Evolutionary conservation across 2,888 invertebrate species (phyloP).

Genomic region (Acrobasis repandana): DNA sequence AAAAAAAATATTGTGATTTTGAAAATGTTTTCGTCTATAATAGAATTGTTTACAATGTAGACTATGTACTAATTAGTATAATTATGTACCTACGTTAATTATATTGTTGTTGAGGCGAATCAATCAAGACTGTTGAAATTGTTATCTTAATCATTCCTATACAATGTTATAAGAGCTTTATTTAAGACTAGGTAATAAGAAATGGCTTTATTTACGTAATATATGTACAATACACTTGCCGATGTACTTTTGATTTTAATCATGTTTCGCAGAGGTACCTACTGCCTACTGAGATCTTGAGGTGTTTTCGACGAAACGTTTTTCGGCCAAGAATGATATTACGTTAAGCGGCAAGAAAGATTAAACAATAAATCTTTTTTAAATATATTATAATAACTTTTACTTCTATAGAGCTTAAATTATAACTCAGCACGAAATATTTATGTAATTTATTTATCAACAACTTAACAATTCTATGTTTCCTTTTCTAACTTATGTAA

Average conservation of each 20-base stretch:
- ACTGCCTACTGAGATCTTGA: no score
- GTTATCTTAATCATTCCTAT: slow-evolving; percentile 19
- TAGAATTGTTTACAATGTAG: not conserved
- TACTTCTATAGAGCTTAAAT: slow-evolving; percentile 14
- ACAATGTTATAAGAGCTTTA: slow-evolving; percentile 17
- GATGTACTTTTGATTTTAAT: no score
- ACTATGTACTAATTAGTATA: slow-evolving; percentile 3
- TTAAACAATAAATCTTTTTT: slow-evolving; percentile 19
- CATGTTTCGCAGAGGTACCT: no score
- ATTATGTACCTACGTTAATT: not conserved
- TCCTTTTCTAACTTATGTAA: slow-evolving; percentile 64
- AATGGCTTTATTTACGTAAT: not conserved
- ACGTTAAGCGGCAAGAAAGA: no score
- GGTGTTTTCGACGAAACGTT: no score
- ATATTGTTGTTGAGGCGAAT: slow-evolving; percentile 1
- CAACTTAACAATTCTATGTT: slow-evolving; percentile 54
- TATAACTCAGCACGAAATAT: slow-evolving; percentile 30
- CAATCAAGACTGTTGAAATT: slow-evolving; percentile 19
- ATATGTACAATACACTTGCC: no score
- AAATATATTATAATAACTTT: slow-evolving; percentile 10
- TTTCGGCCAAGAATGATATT: no score
- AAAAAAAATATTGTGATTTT: not conserved
- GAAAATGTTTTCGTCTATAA: not conserved
- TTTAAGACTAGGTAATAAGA: slow-evolving; percentile 8
- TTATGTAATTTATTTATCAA: slow-evolving; percentile 50